Base-by-base conservation (phyloP, 35 echinoderm and acorn worm species). In the Holothuria glaberrima region DNA sequence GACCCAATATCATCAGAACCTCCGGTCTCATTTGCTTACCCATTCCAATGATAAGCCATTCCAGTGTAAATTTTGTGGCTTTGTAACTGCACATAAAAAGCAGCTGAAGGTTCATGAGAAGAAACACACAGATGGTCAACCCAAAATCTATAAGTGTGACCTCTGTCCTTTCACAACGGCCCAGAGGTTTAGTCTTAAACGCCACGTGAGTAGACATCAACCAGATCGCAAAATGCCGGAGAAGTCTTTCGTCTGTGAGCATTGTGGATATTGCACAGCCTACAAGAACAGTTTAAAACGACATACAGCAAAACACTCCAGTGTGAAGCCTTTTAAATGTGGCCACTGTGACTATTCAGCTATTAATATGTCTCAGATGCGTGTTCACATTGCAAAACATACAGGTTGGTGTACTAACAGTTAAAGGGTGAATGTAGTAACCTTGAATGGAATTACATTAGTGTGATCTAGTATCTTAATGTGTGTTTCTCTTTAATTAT, bases 311-410 rank as follows among this genome's bases (percentile, higher is more conserved):
- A 95, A 89, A 62, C 97, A 99, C 64, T 93, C 93, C 2, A 75
- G 73, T 54, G 80, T 99, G 26, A 99, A 99, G 38, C 97, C 97
- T 5, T 93, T 93, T 38, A 99, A 93, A 60, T 99, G 97, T 90
- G 97, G 97, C 48, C 93, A 99, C 71, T 99, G 97, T 77, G 91
- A 99, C 57, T 99, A 99, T 57, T 93, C 97, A 1, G 93, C 97
- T 22, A 93, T 99, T 74, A 99, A 95, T 32, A 99, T 99, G 97
- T 90, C 97, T 44, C 97, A 99, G 88, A 99, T 99, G 97, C 93
- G 90, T 85, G 91, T 95, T 14, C 97, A 99, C 70, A 95, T 99
- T 59, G 97, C 97, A 31, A 99, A 99, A 41, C 97, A 99, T 86
- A 99, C 97, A 59, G 95, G 95, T 97, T 5, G 28, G 30, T 29